These are phyloP conservation scores for Dendrolimus punctatus DNA, from an alignment of 1,140 invertebrate species.

Conservation along the genomic window DNA sequence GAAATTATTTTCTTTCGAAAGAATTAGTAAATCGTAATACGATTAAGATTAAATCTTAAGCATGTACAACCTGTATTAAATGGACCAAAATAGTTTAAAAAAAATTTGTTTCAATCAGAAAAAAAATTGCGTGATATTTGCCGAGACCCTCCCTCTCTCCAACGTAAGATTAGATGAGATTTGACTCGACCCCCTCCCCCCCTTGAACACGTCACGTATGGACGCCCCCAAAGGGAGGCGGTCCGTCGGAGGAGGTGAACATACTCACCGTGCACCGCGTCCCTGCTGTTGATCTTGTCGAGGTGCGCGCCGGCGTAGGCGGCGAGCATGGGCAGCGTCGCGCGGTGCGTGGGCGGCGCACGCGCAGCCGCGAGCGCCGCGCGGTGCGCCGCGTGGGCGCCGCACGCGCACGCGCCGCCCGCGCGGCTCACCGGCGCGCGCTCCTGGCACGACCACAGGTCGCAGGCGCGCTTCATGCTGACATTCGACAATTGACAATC, in stretches of 20 bases:
- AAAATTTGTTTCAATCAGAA: too few relatives aligned
- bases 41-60: too few relatives aligned
- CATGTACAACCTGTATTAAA: too few relatives aligned
- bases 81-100: too few relatives aligned
- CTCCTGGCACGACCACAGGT: constrained; percentile 27
- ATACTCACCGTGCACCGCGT: constrained; percentile 38
- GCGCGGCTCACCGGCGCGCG: constrained; percentile 16
- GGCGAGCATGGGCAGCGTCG: constrained; percentile 37
- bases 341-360: constrained; percentile 20
- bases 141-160: not conserved
- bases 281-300: constrained; percentile 36
- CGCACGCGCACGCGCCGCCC: constrained; percentile 12
- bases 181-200: too few relatives aligned
- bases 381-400: constrained; percentile 2
- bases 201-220: too few relatives aligned
- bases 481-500: too few relatives aligned
- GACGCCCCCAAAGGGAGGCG: too few relatives aligned
- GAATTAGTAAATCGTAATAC: too few relatives aligned
- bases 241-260: too few relatives aligned
- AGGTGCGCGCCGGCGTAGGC: constrained; percentile 33
- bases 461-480: constrained; percentile 38
- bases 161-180: not conserved
- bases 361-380: constrained; percentile 1
- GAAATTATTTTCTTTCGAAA: too few relatives aligned
- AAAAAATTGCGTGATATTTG: not conserved